Evolutionary conservation across 1,140 invertebrate species (phyloP).

Genomic region (Euglossa dilemma): DNA sequence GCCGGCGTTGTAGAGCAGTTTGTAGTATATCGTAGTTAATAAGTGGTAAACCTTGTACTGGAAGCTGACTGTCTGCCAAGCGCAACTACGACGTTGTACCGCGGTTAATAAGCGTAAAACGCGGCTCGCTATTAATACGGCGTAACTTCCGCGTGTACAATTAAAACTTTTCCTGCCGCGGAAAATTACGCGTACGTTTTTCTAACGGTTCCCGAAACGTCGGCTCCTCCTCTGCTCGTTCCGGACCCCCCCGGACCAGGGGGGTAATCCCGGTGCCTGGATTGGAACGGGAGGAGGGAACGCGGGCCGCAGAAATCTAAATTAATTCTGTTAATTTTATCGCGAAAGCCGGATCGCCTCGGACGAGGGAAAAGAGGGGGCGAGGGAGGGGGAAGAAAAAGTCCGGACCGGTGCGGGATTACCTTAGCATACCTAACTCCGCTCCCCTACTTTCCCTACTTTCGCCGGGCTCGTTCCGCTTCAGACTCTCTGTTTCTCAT

Average conservation of each 20-base stretch:
- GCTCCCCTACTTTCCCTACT: not conserved
- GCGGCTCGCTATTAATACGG: not conserved
- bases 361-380: not conserved
- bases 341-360: not conserved
- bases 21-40: slow-evolving; percentile 11
- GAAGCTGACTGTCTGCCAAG: slow-evolving; percentile 12
- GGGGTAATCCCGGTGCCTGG: no score
- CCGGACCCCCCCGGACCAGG: no score
- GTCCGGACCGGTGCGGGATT: slow-evolving; percentile 6
- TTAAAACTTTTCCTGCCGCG: not conserved
- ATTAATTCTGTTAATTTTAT: slow-evolving; percentile 47
- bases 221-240: no score
- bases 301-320: not conserved
- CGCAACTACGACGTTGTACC: not conserved
- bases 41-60: slow-evolving; percentile 22
- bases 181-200: not conserved
- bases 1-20: not conserved
- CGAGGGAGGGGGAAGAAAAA: not conserved
- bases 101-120: slow-evolving; percentile 3
- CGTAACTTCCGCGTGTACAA: not conserved
- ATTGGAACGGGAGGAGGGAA: no score
- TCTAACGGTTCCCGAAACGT: not conserved
- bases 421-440: slow-evolving; percentile 32
- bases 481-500: slow-evolving; percentile 34
- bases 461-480: slow-evolving; percentile 1